Percentiles rank a stretch among this genome's conserved stretches.
Conservation (phyloP, 2,797 vertebrate species). For the Acanthornis magna region DNA sequence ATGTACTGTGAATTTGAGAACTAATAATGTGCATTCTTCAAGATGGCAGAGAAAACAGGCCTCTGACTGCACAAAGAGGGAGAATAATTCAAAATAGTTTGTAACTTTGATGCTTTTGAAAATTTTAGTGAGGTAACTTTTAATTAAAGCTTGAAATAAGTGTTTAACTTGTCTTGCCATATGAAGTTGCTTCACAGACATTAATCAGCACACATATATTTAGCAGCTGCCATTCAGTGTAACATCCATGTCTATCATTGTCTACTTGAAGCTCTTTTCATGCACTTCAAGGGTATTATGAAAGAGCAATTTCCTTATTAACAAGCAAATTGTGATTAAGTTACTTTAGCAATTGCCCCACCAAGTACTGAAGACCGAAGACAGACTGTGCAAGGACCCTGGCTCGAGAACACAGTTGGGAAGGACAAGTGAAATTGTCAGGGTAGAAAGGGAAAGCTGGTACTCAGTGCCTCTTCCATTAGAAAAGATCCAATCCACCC, state of each 20-base stretch:
- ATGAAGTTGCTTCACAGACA: conserved; percentile 14
- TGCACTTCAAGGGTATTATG: background rate
- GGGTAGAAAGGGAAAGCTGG: background rate
- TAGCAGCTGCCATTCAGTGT: conserved; percentile 49
- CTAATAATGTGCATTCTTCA: background rate
- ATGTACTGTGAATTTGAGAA: background rate
- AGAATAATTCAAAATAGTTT: background rate
- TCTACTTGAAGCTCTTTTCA: conserved; percentile 17
- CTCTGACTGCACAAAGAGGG: background rate
- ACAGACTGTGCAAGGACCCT: background rate
- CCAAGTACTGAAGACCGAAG: background rate
- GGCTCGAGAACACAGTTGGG: background rate
- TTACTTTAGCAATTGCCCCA: background rate
- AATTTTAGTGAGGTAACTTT: conserved; percentile 19
- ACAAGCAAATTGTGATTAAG: background rate
- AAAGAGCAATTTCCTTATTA: conserved; percentile 43
- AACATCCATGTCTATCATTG: conserved; percentile 27
- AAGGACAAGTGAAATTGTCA: background rate
- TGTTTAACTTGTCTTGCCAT: conserved; percentile 19
- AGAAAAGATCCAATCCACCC: background rate
- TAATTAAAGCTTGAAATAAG: conserved; percentile 48
- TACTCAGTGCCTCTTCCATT: background rate
- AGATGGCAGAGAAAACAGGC: background rate
- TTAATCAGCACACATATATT: conserved; percentile 34
- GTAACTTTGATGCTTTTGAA: background rate